Base-by-base conservation (phyloP, 1,140 invertebrate genomes). In the Zaprionus ornatus region DNA sequence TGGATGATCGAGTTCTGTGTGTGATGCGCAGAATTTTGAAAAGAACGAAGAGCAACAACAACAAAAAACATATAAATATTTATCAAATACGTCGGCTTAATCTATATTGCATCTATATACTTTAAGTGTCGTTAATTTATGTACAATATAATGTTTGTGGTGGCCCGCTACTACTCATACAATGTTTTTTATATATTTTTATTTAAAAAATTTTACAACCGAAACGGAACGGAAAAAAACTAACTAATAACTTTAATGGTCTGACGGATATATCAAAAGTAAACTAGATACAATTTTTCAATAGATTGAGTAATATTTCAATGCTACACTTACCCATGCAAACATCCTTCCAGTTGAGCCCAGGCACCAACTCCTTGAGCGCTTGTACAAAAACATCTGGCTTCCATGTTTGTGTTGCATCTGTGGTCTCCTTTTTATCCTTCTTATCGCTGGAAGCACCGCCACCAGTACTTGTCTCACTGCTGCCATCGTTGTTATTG, bases 271-370 rank as follows among this genome's bases (percentile, higher is more conserved):
- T 13, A 40, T 17, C 15, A 64, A 29, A n/a, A 40, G 9, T 10
- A 32, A 32, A 10, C 9, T 9, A 32, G 9, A 32, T 10, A 32
- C 2, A 32, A 10, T 10, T 32, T 3, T 32, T 32, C 9, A 32
- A 32, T 32, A 9, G 9, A 9, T 32, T 32, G 9, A 32, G 29
- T 32, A 29, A 9, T 29, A 3, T 32, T 32, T 32, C 29, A 32
- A 10, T 3, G 2, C 9, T 32, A 32, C 37, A 40, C 37, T 32
- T 82, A 91, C 99, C 97, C 63, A 95, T 92, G 54, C 99, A 96
- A 0, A 99, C 97, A 84, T 99, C 98, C 85, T 96, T 97, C 98
- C 98, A 99, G 82, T 96, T 96, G 35, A 99, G 92, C 82, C 95
- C 96, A 9, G 97, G 96, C 80, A 97, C 96, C 75, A 98, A 93